These are phyloP conservation scores for Phalloptychus januarius DNA, from an alignment of 2,797 vertebrate genomes.

Conservation along the genomic window DNA sequence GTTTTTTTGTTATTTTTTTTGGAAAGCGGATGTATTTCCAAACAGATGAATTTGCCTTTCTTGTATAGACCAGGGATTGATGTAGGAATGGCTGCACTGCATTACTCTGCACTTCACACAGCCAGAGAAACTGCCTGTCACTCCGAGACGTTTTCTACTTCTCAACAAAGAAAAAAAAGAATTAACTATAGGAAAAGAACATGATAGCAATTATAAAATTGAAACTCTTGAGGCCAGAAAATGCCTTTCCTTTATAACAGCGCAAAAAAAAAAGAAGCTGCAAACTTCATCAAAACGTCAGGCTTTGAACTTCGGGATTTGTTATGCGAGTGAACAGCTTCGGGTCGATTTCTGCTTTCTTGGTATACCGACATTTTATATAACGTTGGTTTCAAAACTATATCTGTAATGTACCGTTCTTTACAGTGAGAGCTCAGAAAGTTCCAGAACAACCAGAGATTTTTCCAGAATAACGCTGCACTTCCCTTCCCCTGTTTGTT, in stretches of 20 bases:
- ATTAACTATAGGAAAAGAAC: not conserved
- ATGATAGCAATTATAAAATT: not conserved
- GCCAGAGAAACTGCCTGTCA: not conserved
- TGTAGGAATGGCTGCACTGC: not conserved
- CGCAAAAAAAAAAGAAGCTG: not conserved
- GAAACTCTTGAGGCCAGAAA: not conserved
- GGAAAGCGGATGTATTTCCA: not conserved
- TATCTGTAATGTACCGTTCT: not conserved
- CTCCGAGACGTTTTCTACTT: not conserved
- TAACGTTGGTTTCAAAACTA: not conserved
- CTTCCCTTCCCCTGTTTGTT: not conserved
- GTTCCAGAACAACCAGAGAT: not conserved
- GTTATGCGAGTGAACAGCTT: not conserved
- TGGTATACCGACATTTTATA: not conserved
- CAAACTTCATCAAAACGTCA: not conserved
- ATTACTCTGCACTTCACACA: not conserved
- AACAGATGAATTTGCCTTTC: not conserved
- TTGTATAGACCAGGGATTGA: not conserved
- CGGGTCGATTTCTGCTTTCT: not conserved
- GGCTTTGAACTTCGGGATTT: not conserved
- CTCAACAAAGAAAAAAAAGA: not conserved
- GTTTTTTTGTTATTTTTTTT: not conserved
- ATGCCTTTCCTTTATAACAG: not conserved
- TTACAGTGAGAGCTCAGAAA: not conserved
- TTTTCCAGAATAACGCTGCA: not conserved